Evolutionary conservation across 37 sponge, comb jelly and placozoan species (phyloP).

Genomic region (Ephydatia muelleri): DNA sequence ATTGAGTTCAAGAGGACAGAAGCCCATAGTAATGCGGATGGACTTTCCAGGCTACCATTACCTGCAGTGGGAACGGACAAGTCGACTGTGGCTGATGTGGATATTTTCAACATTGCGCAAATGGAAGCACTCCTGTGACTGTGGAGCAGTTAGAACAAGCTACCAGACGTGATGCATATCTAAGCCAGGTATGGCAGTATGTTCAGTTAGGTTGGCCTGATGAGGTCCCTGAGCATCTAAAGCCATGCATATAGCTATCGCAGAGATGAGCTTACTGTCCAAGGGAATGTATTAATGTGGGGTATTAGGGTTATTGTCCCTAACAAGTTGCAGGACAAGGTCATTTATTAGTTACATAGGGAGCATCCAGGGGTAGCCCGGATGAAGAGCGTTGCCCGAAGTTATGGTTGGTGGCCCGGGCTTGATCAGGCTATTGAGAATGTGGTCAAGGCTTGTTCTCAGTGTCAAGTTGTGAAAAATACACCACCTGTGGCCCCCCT

Average conservation of each 20-base stretch:
- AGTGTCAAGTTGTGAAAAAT: constrained; percentile 23
- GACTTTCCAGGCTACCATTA: constrained; percentile 53
- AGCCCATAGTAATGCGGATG: constrained; percentile 59
- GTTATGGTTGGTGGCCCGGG: constrained; percentile 61
- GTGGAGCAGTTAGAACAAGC: neutral
- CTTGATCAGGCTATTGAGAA: constrained; percentile 35
- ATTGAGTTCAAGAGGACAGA: constrained; percentile 53
- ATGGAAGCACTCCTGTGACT: constrained; percentile 24
- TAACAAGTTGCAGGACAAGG: neutral
- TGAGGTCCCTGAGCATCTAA: neutral
- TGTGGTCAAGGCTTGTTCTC: constrained; percentile 28
- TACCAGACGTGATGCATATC: constrained; percentile 34
- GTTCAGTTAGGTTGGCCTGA: constrained; percentile 38
- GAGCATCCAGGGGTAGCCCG: constrained; percentile 49
- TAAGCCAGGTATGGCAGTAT: constrained; percentile 46
- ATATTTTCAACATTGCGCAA: constrained; percentile 24
- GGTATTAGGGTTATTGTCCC: constrained; percentile 42
- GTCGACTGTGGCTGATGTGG: constrained; percentile 3
- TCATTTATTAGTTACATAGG: constrained; percentile 23
- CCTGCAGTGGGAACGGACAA: neutral
- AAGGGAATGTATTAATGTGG: constrained; percentile 26
- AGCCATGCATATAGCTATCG: constrained; percentile 13
- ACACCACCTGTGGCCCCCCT: constrained; percentile 34
- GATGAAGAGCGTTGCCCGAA: constrained; percentile 63
- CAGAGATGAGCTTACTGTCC: constrained; percentile 23